Conservation (phyloP, 2,888 invertebrate genomes). For the Phytoseiulus persimilis region DNA sequence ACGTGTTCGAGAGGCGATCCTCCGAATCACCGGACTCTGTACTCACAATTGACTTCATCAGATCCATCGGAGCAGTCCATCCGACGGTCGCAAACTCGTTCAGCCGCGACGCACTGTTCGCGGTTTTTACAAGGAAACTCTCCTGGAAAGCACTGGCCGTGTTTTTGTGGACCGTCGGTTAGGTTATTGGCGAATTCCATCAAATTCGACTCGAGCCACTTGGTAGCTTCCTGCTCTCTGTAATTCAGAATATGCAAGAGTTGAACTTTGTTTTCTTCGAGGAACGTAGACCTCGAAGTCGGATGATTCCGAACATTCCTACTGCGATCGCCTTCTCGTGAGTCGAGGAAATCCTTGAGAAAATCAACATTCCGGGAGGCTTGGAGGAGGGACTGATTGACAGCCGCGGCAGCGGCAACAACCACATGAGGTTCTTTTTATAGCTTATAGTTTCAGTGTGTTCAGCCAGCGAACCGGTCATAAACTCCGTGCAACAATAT, state of each 20-base stretch:
- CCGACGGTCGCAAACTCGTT: constrained; percentile 59
- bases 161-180: not conserved
- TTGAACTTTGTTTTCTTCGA: no score
- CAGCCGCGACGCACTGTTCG: constrained; percentile 58
- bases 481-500: not conserved
- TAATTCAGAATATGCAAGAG: not conserved
- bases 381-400: not conserved
- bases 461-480: not conserved
- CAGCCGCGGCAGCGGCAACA: not conserved
- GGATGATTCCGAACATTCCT: no score
- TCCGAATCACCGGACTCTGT: not conserved
- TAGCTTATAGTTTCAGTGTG: not conserved
- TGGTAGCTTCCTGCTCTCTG: constrained; percentile 13
- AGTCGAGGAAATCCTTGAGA: no score
- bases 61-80: constrained; percentile 60
- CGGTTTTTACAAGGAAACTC: constrained; percentile 56
- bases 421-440: not conserved
- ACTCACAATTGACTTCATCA: constrained; percentile 57
- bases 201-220: constrained; percentile 21
- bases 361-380: not conserved
- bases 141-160: constrained; percentile 49
- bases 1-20: not conserved
- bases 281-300: no score
- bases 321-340: no score
- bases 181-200: not conserved